Conservation (phyloP, 2,797 vertebrate species). For the Anguilla megastoma region DNA sequence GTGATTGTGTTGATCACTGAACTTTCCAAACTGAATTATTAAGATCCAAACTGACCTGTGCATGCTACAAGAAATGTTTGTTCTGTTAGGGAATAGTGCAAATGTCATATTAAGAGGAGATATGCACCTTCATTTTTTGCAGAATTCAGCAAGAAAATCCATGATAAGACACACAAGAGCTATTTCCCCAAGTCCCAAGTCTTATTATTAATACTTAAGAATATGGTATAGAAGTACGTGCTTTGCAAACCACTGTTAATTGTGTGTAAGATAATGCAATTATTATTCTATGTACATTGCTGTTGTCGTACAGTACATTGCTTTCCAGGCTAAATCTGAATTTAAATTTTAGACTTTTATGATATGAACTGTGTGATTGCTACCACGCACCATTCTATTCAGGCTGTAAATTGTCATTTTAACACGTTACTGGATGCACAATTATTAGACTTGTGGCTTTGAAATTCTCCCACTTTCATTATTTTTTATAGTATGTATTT, state of each 20-base stretch:
- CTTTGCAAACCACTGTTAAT: not conserved
- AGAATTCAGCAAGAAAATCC: not conserved
- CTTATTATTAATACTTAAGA: not conserved
- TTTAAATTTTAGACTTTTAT: not conserved
- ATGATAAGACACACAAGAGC: not conserved
- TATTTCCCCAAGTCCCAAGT: not conserved
- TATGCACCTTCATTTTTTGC: not conserved
- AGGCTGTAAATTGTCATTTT: not conserved
- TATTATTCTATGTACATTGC: not conserved
- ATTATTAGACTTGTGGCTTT: not conserved
- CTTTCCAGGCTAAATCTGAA: not conserved
- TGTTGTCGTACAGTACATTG: not conserved
- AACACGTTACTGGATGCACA: not conserved
- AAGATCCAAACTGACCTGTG: not conserved
- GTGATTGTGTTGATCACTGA: not conserved
- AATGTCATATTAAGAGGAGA: slow-evolving; percentile 9
- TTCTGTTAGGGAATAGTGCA: not conserved
- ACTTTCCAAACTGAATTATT: not conserved
- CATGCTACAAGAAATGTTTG: not conserved
- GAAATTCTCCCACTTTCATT: not conserved
- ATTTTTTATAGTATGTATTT: not conserved
- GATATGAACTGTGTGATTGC: not conserved
- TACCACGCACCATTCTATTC: not conserved
- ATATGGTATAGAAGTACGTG: not conserved
- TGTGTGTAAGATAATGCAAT: not conserved